Percentiles rank a stretch among this genome's conserved stretches.
phyloP scores from a whole-genome alignment of 37 sponge, comb jelly and placozoan genomes.

The Halichondria panicea region DNA sequence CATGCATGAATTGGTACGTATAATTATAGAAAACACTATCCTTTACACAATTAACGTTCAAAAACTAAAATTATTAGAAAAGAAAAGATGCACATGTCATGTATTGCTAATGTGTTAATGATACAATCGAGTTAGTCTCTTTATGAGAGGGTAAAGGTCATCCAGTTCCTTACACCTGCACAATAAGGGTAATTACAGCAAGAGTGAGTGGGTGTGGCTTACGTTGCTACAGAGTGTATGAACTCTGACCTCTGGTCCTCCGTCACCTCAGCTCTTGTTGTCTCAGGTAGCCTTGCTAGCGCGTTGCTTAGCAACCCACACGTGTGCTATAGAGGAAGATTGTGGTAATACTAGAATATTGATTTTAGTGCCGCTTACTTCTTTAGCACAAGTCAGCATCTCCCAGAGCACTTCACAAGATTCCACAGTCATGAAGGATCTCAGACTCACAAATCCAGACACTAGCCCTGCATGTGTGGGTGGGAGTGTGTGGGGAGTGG shows the following conservation, averaged over 20 bases:
- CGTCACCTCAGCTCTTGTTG: conserved; percentile 7
- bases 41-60: no score
- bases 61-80: no score
- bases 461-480: conserved; percentile 40
- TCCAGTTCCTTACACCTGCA: conserved; percentile 24
- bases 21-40: no score
- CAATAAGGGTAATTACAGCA: neutral
- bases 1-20: no score
- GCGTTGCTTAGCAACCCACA: neutral
- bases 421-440: conserved; percentile 61
- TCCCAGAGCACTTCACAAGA: conserved; percentile 72
- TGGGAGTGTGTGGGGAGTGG: neutral
- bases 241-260: conserved; percentile 2
- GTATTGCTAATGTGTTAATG: no score
- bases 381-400: conserved; percentile 33
- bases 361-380: conserved; percentile 22
- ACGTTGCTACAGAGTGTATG: conserved; percentile 21
- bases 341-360: neutral
- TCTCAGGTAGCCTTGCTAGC: neutral
- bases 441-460: conserved; percentile 49
- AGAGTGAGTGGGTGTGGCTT: neutral
- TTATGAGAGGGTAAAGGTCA: conserved; percentile 21
- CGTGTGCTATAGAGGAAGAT: neutral
- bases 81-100: no score
- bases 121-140: conserved; percentile 37